Base-by-base conservation (phyloP, 2,797 vertebrate genomes). In the Eurystomus glaucurus region DNA sequence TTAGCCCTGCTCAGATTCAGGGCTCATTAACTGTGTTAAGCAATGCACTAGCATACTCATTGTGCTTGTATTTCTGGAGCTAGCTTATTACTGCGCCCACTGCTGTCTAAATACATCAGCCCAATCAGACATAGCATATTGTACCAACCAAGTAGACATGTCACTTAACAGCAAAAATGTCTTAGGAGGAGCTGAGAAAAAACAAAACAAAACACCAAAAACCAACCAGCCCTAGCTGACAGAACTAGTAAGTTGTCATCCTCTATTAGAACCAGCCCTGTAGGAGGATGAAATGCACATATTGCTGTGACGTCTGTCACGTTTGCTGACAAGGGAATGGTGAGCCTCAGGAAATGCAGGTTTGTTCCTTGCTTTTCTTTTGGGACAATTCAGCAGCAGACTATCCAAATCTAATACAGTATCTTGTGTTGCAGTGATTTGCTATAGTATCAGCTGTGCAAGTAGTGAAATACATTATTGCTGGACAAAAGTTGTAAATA, bases 41-140 rank as follows among this genome's bases (percentile, higher is more conserved):
- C n/a, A n/a, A 41, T 55, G 41, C 3, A 5, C 55, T 77, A 60
- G n/a, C 48, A 26, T 39, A 26, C 11, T 90, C 65, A 14, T 39
- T 39, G 61, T 58, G 45, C 55, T 58, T 58, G 72, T 5, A 6
- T 61, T 80, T 70, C 74, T 85, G 62, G 43, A 76, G 52, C 28
- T 75, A 13, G 35, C 14, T 3, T 58, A 14, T 84, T 35, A 26
- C 45, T 39, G 51, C 13, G 4, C 48, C 6, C 23, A 9, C 3
- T 52, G 61, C 45, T 1, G 2, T 76, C 60, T 61, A 8, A 75
- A 61, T 43, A 25, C 21, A 54, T 71, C 50, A 69, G 3, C n/a
- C 3, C 25, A 4, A 2, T 60, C 62, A 41, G 35, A 41, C 0
- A 0, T 48, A 71, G n/a, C 9, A 3, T 43, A 11, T n/a, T 65